phyloP scores from a whole-genome alignment of 1,140 invertebrate genomes.

The Chironomus striatipennis region DNA sequence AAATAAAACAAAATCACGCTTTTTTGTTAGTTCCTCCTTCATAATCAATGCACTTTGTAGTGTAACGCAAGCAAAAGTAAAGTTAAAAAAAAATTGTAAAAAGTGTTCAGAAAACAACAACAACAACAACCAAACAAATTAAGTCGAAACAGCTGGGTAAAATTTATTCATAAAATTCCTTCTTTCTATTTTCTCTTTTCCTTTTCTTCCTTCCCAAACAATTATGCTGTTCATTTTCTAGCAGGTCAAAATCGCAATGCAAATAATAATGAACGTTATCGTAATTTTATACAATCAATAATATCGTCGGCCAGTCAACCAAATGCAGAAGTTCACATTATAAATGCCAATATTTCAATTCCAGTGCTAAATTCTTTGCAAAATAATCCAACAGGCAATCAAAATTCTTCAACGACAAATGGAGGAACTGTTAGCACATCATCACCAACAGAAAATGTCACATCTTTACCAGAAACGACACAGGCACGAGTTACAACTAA shows the following conservation, averaged over 20 bases:
- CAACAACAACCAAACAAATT: too few species aligned
- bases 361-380: neutral
- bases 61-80: neutral
- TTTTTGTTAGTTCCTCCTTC: neutral
- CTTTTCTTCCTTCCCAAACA: too few species aligned
- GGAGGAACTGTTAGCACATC: constrained; percentile 6
- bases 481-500: constrained; percentile 41
- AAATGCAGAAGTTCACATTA: constrained; percentile 6
- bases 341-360: constrained; percentile 6
- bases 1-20: neutral
- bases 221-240: neutral
- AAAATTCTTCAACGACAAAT: too few species aligned
- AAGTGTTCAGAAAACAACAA: too few species aligned
- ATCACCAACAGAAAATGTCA: neutral
- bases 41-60: neutral
- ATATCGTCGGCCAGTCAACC: neutral
- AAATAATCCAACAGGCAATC: neutral
- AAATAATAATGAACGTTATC: neutral
- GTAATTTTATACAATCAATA: constrained; percentile 6
- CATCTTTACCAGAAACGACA: constrained; percentile 18
- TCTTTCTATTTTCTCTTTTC: neutral
- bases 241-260: neutral
- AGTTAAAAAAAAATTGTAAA: too few species aligned
- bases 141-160: neutral
- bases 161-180: neutral